phyloP scores from a whole-genome alignment of 2,113 vertebrate genomes.

The Oophaga pumilio region DNA sequence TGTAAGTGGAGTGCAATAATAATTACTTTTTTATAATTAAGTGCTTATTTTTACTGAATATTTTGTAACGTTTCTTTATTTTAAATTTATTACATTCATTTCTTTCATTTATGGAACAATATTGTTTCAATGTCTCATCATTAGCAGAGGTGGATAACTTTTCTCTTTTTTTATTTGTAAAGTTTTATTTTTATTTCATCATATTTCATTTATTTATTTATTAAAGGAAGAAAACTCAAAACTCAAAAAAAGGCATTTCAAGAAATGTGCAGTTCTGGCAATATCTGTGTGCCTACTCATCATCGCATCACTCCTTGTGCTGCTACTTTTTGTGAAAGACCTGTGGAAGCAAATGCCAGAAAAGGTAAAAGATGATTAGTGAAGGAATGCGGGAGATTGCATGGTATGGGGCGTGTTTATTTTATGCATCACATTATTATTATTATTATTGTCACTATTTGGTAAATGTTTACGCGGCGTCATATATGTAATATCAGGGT shows the following conservation, averaged over 20 bases:
- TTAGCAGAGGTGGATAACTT: too few species aligned
- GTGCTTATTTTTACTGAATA: neutral
- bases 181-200: neutral
- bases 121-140: neutral
- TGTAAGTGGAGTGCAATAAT: conserved; percentile 63
- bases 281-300: conserved; percentile 68
- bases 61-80: conserved; percentile 12
- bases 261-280: conserved; percentile 70
- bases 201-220: conserved; percentile 40
- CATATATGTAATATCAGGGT: too few species aligned
- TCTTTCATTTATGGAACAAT: neutral
- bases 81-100: neutral
- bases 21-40: neutral
- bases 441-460: too few species aligned
- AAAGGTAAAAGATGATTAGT: conserved; percentile 72
- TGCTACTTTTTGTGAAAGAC: conserved; percentile 70
- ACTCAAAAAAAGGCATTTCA: conserved; percentile 63
- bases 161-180: neutral
- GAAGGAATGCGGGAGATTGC: too few species aligned
- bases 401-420: too few species aligned
- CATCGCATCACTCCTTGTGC: conserved; percentile 67
- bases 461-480: too few species aligned
- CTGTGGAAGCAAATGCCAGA: conserved; percentile 70
- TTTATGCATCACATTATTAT: neutral
- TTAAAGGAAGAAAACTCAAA: conserved; percentile 72